Conservation (phyloP, 2,888 invertebrate genomes). For the Lamproptera curius region DNA sequence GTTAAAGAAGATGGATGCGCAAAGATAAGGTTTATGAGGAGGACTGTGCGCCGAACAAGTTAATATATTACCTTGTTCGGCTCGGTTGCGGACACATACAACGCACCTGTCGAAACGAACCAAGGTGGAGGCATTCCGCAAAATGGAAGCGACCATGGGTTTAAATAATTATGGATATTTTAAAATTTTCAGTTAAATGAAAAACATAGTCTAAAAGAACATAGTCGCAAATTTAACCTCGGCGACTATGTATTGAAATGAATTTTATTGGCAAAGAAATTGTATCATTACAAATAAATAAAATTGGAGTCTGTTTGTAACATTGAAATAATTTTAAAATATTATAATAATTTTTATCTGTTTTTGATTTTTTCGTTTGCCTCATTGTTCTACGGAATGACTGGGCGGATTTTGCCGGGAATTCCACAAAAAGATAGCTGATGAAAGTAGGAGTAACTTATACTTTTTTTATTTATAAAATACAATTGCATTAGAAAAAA, state of each 20-base stretch:
- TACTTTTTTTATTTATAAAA: too few species aligned
- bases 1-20: too few species aligned
- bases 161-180: not conserved
- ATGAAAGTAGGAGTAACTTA: too few species aligned
- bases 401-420: too few species aligned
- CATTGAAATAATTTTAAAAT: not conserved
- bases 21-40: too few species aligned
- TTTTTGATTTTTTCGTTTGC: too few species aligned
- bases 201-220: not conserved
- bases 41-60: too few species aligned
- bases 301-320: not conserved
- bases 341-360: not conserved
- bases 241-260: not conserved
- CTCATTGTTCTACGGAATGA: too few species aligned
- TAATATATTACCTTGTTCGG: too few species aligned
- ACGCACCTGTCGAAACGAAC: conserved; percentile 29
- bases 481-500: too few species aligned
- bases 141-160: not conserved
- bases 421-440: too few species aligned
- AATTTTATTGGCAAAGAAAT: not conserved
- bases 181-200: not conserved
- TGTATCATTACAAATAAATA: not conserved
- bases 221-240: not conserved
- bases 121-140: conserved; percentile 26
- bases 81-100: too few species aligned